Percentiles rank a stretch among this genome's conserved stretches.
phyloP scores from a whole-genome alignment of 2,888 invertebrate genomes.

The Glyphotaelius pellucidus region DNA sequence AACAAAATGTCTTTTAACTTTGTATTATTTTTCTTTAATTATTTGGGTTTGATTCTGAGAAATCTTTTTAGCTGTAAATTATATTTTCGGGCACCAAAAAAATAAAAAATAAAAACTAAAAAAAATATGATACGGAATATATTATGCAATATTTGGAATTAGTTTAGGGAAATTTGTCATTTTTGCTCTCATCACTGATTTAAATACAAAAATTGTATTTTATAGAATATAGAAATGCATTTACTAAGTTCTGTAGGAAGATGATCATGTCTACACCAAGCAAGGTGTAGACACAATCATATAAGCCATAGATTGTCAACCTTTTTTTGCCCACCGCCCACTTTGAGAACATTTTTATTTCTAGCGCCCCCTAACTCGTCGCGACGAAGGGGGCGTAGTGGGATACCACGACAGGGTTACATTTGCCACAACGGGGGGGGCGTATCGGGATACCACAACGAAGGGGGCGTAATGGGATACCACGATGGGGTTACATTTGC shows the following conservation, averaged over 20 bases:
- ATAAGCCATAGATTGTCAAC: no score
- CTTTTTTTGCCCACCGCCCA: no score
- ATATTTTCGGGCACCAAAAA: neutral
- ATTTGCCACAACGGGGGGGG: no score
- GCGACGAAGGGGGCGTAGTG: no score
- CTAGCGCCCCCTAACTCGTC: no score
- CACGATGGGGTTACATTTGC: no score
- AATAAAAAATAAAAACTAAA: neutral
- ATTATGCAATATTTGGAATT: neutral
- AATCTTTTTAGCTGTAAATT: neutral
- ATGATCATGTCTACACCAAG: no score
- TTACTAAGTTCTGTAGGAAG: neutral
- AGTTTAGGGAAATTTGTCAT: neutral
- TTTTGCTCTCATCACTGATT: neutral
- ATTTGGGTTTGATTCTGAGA: neutral
- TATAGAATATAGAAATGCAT: neutral
- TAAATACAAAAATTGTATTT: neutral
- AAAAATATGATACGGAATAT: neutral
- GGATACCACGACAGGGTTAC: no score
- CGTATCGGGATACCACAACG: no score
- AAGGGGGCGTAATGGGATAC: no score
- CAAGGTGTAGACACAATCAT: neutral
- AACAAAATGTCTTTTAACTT: neutral
- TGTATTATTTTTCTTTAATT: neutral
- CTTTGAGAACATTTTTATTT: no score